Evolutionary conservation across 2,888 invertebrate genomes (phyloP).

Genomic region (Dromius quadrimaculatus): DNA sequence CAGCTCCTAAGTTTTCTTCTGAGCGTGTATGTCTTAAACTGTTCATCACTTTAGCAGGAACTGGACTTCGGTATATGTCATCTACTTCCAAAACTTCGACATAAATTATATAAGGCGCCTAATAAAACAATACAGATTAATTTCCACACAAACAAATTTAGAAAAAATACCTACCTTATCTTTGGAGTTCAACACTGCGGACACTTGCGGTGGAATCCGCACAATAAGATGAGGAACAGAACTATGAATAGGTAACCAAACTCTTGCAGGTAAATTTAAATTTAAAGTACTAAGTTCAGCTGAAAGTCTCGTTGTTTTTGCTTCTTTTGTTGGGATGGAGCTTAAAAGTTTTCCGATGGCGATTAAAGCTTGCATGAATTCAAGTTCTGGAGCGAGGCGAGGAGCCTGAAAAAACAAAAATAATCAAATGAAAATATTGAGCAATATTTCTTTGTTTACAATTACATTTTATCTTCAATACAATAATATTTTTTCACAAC

Average conservation of each 20-base stretch:
- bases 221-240: slow-evolving; percentile 91
- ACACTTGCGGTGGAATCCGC: slow-evolving; percentile 95
- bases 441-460: too few species aligned
- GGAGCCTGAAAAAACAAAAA: slow-evolving; percentile 77
- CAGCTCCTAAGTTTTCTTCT: slow-evolving; percentile 84
- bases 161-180: slow-evolving; percentile 77
- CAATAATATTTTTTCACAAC: background rate
- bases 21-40: slow-evolving; percentile 92
- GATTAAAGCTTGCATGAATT: slow-evolving; percentile 89
- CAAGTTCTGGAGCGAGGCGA: slow-evolving; percentile 83
- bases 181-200: slow-evolving; percentile 98
- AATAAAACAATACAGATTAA: background rate
- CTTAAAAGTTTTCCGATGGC: slow-evolving; percentile 87
- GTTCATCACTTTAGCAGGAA: slow-evolving; percentile 90
- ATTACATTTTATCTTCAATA: background rate
- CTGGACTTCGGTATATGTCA: slow-evolving; percentile 84
- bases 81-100: slow-evolving; percentile 95
- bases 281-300: slow-evolving; percentile 95
- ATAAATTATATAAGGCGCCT: slow-evolving; percentile 98
- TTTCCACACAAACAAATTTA: background rate
- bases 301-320: slow-evolving; percentile 90
- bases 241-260: slow-evolving; percentile 95
- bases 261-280: slow-evolving; percentile 96
- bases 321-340: slow-evolving; percentile 87
- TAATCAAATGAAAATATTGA: slow-evolving; percentile 14